These are phyloP conservation scores for Gymnothorax reevesii DNA, from an alignment of 2,797 vertebrate species.

Conservation along the genomic window DNA sequence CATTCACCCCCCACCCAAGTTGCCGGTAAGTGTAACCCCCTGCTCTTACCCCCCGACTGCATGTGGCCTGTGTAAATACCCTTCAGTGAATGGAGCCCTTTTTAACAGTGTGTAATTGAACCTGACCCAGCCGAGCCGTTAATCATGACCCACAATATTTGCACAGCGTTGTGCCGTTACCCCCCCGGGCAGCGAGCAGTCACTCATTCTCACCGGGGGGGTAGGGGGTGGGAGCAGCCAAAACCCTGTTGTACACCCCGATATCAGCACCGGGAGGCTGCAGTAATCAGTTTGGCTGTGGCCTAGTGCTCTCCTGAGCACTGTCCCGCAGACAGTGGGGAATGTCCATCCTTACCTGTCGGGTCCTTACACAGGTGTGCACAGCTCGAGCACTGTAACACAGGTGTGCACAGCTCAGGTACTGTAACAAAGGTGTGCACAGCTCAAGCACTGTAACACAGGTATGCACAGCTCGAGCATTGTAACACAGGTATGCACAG, in stretches of 20 bases:
- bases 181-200: constrained; percentile 41
- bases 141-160: constrained; percentile 73
- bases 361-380: too few relatives aligned
- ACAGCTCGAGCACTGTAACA: too few relatives aligned
- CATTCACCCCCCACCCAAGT: not conserved
- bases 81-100: constrained; percentile 55
- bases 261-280: constrained; percentile 2
- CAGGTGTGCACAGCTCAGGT: too few relatives aligned
- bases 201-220: constrained; percentile 42
- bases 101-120: constrained; percentile 62
- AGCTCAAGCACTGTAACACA: too few relatives aligned
- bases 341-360: not conserved
- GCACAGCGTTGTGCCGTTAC: constrained; percentile 57
- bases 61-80: constrained; percentile 39
- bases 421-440: too few relatives aligned
- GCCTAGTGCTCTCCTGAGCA: not conserved
- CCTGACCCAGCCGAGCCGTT: constrained; percentile 66
- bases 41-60: not conserved
- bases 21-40: not conserved
- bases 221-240: constrained; percentile 27
- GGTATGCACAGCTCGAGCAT: too few relatives aligned
- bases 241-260: constrained; percentile 33
- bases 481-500: too few relatives aligned
- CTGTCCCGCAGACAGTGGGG: not conserved
- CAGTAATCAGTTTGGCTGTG: not conserved